phyloP scores from a whole-genome alignment of 1,140 invertebrate species.

The Olivierus martensii region DNA sequence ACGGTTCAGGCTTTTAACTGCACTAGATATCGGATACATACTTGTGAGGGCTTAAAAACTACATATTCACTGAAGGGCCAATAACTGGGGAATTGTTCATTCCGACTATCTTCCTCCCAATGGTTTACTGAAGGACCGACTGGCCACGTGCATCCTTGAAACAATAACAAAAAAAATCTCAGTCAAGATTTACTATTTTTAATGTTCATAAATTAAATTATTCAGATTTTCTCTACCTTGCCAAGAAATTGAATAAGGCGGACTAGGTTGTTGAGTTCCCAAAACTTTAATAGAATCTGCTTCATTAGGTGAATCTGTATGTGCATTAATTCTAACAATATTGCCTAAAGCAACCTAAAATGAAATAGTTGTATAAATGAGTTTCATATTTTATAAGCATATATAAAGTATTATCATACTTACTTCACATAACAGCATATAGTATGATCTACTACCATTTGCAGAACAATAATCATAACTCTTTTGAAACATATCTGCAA shows the following conservation, averaged over 20 bases:
- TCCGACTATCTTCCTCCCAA: constrained; percentile 8
- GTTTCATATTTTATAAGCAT: not conserved
- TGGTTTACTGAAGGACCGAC: constrained; percentile 22
- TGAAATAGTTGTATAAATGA: not conserved
- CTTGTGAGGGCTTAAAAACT: constrained; percentile 30
- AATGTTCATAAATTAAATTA: too few relatives aligned
- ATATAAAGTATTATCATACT: not conserved
- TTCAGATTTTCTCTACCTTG: constrained; percentile 6
- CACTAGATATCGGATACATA: constrained; percentile 31
- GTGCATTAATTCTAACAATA: constrained; percentile 11
- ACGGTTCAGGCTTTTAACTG: constrained; percentile 18
- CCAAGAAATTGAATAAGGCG: constrained; percentile 9
- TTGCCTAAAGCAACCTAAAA: constrained; percentile 29
- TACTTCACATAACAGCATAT: constrained; percentile 27
- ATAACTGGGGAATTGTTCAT: constrained; percentile 11
- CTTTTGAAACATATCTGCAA: constrained; percentile 32
- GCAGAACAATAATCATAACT: constrained; percentile 24
- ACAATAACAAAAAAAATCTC: constrained; percentile 7
- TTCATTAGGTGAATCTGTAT: constrained; percentile 23
- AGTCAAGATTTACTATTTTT: too few relatives aligned
- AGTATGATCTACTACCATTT: constrained; percentile 1
- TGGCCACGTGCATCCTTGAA: constrained; percentile 26
- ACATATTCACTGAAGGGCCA: constrained; percentile 33
- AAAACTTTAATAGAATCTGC: constrained; percentile 25
- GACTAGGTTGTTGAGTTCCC: constrained; percentile 18